These are phyloP conservation scores for Squalus acanthias DNA, from an alignment of 2,797 vertebrate species.

Conservation along the genomic window DNA sequence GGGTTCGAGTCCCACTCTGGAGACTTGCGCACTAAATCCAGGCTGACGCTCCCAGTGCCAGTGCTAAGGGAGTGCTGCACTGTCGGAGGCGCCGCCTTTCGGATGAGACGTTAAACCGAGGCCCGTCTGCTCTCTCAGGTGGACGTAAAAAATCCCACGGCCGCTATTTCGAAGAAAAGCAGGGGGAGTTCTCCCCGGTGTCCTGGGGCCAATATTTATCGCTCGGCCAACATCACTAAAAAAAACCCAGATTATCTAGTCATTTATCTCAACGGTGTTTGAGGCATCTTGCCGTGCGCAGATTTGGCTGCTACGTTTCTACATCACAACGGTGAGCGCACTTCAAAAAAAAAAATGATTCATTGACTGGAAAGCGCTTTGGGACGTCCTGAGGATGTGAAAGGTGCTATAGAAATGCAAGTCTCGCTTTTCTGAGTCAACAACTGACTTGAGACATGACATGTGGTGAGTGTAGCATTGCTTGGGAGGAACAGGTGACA, in stretches of 20 bases:
- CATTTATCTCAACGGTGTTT: neutral
- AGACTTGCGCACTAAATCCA: neutral
- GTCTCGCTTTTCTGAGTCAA: neutral
- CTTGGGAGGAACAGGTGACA: too few relatives aligned
- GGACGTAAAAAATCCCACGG: neutral
- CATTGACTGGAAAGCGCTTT: neutral
- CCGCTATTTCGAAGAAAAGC: neutral
- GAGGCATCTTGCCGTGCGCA: neutral
- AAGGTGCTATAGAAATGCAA: neutral
- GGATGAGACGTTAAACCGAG: neutral
- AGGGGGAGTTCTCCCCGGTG: neutral
- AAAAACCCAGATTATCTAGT: neutral
- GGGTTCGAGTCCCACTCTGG: neutral
- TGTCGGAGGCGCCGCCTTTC: neutral
- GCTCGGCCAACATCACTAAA: neutral
- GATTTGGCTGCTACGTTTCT: neutral
- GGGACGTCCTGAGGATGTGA: neutral
- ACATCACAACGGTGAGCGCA: neutral
- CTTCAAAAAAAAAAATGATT: neutral
- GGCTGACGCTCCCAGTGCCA: neutral
- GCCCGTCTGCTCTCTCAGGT: neutral
- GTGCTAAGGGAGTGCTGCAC: neutral
- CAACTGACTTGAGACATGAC: neutral
- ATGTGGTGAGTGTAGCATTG: neutral
- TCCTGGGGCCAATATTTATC: neutral